Percentiles rank a stretch among this genome's conserved stretches.
These are phyloP conservation scores for Hylaeus anthracinus DNA, from an alignment of 1,140 invertebrate genomes.

Conservation along the genomic window DNA sequence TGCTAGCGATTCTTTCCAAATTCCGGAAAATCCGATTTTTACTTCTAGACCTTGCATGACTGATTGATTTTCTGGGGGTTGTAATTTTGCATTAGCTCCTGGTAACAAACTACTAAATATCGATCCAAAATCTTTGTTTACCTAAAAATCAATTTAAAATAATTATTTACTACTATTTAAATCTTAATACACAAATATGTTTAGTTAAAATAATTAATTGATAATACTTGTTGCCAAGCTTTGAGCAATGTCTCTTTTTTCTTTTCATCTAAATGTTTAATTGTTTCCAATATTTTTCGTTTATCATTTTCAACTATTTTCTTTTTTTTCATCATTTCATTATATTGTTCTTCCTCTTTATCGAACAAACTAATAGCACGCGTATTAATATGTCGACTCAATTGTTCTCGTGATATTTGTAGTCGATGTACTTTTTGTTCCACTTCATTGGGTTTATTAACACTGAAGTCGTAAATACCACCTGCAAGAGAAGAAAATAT, in stretches of 20 bases:
- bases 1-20: constrained; percentile 97
- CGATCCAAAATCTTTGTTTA: constrained; percentile 96
- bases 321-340: constrained; percentile 90
- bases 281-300: constrained; percentile 90
- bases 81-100: constrained; percentile 92
- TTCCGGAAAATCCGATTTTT: constrained; percentile 94
- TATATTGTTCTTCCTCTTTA: constrained; percentile 92
- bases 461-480: constrained; percentile 76
- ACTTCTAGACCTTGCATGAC: constrained; percentile 95
- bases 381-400: constrained; percentile 91
- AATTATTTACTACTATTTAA: constrained; percentile 71
- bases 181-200: constrained; percentile 1
- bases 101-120: constrained; percentile 96
- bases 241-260: constrained; percentile 90
- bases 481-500: constrained; percentile 60
- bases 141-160: constrained; percentile 70
- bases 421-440: constrained; percentile 84
- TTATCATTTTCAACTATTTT: constrained; percentile 93
- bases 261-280: constrained; percentile 93
- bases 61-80: constrained; percentile 86
- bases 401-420: constrained; percentile 86
- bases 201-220: constrained; percentile 26
- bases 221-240: constrained; percentile 88
- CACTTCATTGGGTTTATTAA: constrained; percentile 77
- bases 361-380: constrained; percentile 92